Evolutionary conservation across 2,797 vertebrate genomes (phyloP), one percentile per base, ranked within the genome.

Genomic region (Enteromius unitaeniatus): DNA sequence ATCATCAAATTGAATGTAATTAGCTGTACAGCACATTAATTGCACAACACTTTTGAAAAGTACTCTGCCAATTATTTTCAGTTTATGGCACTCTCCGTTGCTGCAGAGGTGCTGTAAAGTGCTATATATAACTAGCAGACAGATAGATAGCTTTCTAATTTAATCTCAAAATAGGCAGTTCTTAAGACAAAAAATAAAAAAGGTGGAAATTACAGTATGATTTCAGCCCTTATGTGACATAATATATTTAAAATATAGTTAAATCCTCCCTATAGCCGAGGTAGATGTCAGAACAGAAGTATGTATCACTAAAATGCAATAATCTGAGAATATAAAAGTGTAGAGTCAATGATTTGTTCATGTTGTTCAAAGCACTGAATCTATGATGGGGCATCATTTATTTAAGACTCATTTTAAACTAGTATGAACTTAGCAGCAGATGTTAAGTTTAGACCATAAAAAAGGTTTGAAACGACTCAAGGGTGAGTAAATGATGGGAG

Each of bases 11-110:
- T 64, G 40, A 78, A 73, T 70, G 21, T 70, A 86, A 80, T 81
- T 65, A 86, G 65, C 78, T 64, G 78, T 72, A 84, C 58, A 75
- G 76, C 47, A 51, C 77, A 80, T 84, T 77, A 81, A 88, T 70
- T 79, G 76, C 69, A 75, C 26, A 45, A 19, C 65, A 80, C 65
- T 80, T 80, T 70, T 70, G 23, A 37, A 58, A 45, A 70, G 37
- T 58, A 55, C n/a, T 42, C 34, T 58, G 6, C n/a, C 23, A 42
- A 45, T 58, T 80, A 55, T 49, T 28, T 45, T 45, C 78, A 69
- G 51, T 58, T 70, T 42, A 58, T 80, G 23, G 19, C 14, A 3
- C 13, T 69, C 78, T 10, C 60, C 42, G 3, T 79, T 67, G 21
- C 40, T 42, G 40, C 14, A 42, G 40, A 78, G 8, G 23, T 60